A percentile compares a stretch with the other conserved stretches of the same genome.
These are phyloP conservation scores for Ondatra zibethicus DNA, from an alignment of 2,113 vertebrate genomes.

Conservation along the genomic window DNA sequence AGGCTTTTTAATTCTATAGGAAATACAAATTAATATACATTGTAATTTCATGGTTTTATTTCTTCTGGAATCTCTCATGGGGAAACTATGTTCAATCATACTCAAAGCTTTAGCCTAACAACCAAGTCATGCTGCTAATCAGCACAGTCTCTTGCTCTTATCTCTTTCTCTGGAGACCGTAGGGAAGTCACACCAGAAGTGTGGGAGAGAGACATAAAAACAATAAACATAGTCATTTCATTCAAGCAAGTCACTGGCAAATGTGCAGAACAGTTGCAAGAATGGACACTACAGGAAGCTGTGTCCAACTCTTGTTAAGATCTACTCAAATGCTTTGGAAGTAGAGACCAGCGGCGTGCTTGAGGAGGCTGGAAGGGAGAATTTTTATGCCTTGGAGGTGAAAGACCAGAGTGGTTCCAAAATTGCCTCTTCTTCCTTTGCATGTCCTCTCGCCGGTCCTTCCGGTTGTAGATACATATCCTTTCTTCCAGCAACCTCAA, in stretches of 20 bases:
- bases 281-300: background rate
- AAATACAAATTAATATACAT: conserved; percentile 66
- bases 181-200: background rate
- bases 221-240: background rate
- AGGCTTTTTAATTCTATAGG: conserved; percentile 58
- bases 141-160: conserved; percentile 6
- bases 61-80: conserved; percentile 23
- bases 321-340: background rate
- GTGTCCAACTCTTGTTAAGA: background rate
- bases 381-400: background rate
- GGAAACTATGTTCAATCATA: background rate
- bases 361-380: background rate
- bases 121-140: background rate
- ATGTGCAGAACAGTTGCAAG: background rate
- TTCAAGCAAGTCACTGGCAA: background rate
- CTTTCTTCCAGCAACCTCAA: background rate
- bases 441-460: background rate
- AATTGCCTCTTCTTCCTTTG: background rate
- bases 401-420: background rate
- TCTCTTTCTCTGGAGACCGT: conserved; percentile 16
- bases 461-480: background rate
- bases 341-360: background rate
- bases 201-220: background rate
- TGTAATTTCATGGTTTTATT: conserved; percentile 39
- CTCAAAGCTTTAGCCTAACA: background rate